These are phyloP conservation scores for Yoshiicerus persimilis DNA, from an alignment of 1,140 invertebrate species.

Conservation along the genomic window DNA sequence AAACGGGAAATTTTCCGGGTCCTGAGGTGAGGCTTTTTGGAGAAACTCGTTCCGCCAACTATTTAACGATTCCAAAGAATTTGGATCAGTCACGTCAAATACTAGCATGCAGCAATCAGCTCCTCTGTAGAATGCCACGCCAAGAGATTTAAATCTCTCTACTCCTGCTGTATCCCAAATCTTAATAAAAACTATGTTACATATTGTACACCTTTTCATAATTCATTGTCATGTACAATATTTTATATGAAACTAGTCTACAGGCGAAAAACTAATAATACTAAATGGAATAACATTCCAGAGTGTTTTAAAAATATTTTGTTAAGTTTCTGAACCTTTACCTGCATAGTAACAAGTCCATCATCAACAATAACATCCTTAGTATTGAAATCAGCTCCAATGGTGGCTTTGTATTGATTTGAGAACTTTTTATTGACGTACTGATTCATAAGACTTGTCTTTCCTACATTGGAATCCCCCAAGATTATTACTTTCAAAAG, in stretches of 20 bases:
- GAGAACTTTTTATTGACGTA: constrained; percentile 99
- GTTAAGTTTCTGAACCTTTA: constrained; percentile 53
- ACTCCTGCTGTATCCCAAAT: constrained; percentile 99
- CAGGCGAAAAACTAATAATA: too few relatives aligned
- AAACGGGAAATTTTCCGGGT: constrained; percentile 99
- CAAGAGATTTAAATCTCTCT: constrained; percentile 96
- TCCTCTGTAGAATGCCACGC: constrained; percentile 99
- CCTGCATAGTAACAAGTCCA: constrained; percentile 98
- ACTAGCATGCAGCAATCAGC: constrained; percentile 98
- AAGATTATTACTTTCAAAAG: constrained; percentile 96
- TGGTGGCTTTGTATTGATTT: constrained; percentile 99
- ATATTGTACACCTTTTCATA: too few relatives aligned
- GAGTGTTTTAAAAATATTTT: too few relatives aligned
- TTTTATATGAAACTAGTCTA: too few relatives aligned
- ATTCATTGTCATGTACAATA: too few relatives aligned
- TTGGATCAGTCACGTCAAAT: constrained; percentile 97
- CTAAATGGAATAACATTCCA: too few relatives aligned
- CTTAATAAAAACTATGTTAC: constrained; percentile 61
- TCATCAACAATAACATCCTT: constrained; percentile 99
- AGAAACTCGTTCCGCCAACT: constrained; percentile 99
- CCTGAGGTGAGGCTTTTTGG: constrained; percentile 88
- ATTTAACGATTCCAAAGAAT: constrained; percentile 97
- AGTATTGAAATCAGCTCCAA: constrained; percentile 99
- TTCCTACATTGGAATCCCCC: constrained; percentile 97
- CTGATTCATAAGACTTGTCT: constrained; percentile 99